These are phyloP conservation scores for Lepidochrysops patricia DNA, from an alignment of 2,888 invertebrate species.

Conservation along the genomic window DNA sequence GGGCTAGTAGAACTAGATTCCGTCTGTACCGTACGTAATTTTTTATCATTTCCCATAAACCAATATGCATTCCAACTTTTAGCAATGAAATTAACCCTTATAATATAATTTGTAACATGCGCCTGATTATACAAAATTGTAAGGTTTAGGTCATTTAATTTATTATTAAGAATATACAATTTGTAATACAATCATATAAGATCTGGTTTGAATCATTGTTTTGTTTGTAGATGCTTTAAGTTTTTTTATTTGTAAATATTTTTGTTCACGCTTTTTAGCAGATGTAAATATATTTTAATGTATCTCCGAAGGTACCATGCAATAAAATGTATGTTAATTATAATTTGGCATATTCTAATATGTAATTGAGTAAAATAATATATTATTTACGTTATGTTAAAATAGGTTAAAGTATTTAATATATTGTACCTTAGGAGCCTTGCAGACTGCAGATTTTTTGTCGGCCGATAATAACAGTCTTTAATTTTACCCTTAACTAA, in stretches of 20 bases:
- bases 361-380: constrained; percentile 43
- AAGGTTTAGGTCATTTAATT: constrained; percentile 14
- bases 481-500: no score
- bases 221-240: constrained; percentile 12
- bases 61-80: background rate
- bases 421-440: constrained; percentile 23
- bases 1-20: constrained; percentile 6
- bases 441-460: no score
- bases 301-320: constrained; percentile 14
- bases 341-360: constrained; percentile 11
- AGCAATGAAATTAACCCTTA: constrained; percentile 21
- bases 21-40: background rate
- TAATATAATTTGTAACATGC: constrained; percentile 16
- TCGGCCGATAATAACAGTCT: no score
- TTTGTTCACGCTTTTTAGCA: constrained; percentile 20
- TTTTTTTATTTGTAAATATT: constrained; percentile 33
- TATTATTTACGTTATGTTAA: constrained; percentile 32
- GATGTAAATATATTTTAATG: constrained; percentile 41
- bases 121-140: constrained; percentile 17
- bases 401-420: constrained; percentile 18
- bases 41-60: background rate
- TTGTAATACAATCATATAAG: constrained; percentile 17
- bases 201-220: constrained; percentile 24
- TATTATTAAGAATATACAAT: constrained; percentile 18
- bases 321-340: constrained; percentile 12